These are phyloP conservation scores for Magallana ariakensis DNA, from an alignment of 1,140 invertebrate species.

Conservation along the genomic window DNA sequence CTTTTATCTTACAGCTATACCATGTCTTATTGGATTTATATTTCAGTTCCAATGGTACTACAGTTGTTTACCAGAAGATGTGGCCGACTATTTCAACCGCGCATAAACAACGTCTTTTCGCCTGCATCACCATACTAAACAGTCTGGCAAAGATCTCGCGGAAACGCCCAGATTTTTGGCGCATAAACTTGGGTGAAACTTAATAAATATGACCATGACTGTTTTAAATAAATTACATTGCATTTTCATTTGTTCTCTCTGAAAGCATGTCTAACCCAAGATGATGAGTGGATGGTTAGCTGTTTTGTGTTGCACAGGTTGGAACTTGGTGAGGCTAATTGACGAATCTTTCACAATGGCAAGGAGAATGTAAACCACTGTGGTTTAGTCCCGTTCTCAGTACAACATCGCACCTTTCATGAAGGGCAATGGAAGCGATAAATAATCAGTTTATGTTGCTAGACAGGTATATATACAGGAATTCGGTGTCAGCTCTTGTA, in stretches of 20 bases:
- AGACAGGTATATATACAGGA: not conserved
- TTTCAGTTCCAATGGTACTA: constrained; percentile 25
- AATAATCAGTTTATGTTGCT: not conserved
- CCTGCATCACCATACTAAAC: not conserved
- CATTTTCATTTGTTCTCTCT: too few species aligned
- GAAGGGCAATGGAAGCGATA: constrained; percentile 4
- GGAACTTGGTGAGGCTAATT: not conserved
- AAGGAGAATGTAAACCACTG: not conserved
- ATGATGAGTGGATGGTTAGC: not conserved
- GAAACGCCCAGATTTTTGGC: too few species aligned
- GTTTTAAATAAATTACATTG: too few species aligned
- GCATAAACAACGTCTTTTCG: not conserved
- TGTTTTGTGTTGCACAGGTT: not conserved
- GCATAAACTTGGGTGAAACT: too few species aligned
- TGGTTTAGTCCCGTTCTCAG: not conserved
- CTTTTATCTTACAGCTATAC: too few species aligned
- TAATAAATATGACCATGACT: too few species aligned
- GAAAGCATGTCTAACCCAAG: too few species aligned
- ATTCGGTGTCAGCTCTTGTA: not conserved
- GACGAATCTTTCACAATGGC: not conserved
- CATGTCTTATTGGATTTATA: not conserved
- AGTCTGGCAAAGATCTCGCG: too few species aligned
- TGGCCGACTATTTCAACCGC: not conserved
- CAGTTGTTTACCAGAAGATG: not conserved
- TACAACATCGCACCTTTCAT: not conserved